Evolutionary conservation across 1,140 invertebrate genomes (phyloP), one percentile per base, ranked within the genome.

Genomic region (Drosophila parabipectinata): DNA sequence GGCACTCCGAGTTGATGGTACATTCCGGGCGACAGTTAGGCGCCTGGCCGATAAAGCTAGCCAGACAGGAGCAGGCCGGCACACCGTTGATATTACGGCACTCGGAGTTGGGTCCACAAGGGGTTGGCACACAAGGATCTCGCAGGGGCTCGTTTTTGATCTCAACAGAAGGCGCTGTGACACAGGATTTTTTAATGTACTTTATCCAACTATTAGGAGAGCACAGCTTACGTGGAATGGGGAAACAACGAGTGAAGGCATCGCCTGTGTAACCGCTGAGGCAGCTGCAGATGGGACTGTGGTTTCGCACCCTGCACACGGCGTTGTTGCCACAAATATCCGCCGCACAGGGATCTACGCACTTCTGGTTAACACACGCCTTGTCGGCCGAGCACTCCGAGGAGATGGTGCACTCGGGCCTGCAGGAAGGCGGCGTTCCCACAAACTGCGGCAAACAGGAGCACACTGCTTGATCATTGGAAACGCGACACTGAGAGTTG

Each of bases 1-100:
- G 94, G 91, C 97, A 97, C 85, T 97, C 96, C 53, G 95, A 95
- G 80, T 97, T 97, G 66, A 96, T 96, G 2, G 95, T 94, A 91
- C 96, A 97, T 91, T 97, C 96, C 2, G 96, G 96, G 73, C 96
- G 93, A 90, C 96, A 97, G 77, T 96, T 96, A 1, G 96, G 96
- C 2, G 97, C 94, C 73, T 96, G 94, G 9, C 96, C 96, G 55
- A 97, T 94, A 78, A 95, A 97, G 61, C 94, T 95, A 0, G 94
- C 93, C 64, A 95, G 90, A 90, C 97, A 97, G 24, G 95, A 96
- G 72, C 96, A 97, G 8, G 96, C 95, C 5, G 96, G 95, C 45
- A 94, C 94, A 18, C 94, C 94, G 50, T 95, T 94, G 3, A 95
- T 92, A 53, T 95, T 94, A 53, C 94, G 94, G 91, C 96, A 97